phyloP scores from a whole-genome alignment of 30 jellyfish, hydroid and myxozoan genomes.

The Aurelia sp. region DNA sequence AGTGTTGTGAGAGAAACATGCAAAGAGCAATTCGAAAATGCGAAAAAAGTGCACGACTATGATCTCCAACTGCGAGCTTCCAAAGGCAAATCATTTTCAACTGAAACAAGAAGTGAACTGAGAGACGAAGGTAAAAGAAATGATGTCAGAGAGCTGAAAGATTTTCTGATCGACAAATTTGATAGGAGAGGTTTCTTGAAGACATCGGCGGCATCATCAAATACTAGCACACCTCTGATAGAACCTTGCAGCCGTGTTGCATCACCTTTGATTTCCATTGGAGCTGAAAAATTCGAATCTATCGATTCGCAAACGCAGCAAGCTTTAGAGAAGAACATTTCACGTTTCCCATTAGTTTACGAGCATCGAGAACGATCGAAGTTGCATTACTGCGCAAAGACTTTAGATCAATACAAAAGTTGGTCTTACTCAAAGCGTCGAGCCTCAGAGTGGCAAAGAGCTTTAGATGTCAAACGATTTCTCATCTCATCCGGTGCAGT shows the following conservation, averaged over 20 bases:
- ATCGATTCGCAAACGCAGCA: constrained; percentile 32
- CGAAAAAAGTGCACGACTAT: background rate
- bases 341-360: constrained; percentile 69
- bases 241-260: constrained; percentile 30
- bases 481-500: constrained; percentile 1
- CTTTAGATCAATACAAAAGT: constrained; percentile 64
- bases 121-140: background rate
- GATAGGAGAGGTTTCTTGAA: background rate
- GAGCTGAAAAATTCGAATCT: background rate
- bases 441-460: constrained; percentile 98
- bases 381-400: constrained; percentile 66
- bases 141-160: background rate
- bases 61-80: too few relatives aligned
- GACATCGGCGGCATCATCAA: background rate
- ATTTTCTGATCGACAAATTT: background rate
- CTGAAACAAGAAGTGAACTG: background rate
- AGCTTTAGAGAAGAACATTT: constrained; percentile 39
- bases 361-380: constrained; percentile 31
- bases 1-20: background rate
- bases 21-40: background rate
- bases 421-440: constrained; percentile 95
- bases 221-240: background rate
- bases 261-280: constrained; percentile 4
- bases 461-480: constrained; percentile 62
- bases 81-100: background rate